Percentiles rank a stretch among this genome's conserved stretches.
Evolutionary conservation across 1,140 invertebrate genomes (phyloP).

Genomic region (Caenorhabditis elegans): WBcel235 BX284602.5:15192501-15193000

Average conservation of each 20-base stretch:
- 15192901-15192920: neutral
- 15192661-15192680: neutral
- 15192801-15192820: slow-evolving; percentile 11
- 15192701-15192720: neutral
- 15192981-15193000: too few species aligned
- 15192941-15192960: too few species aligned
- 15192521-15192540: too few species aligned
- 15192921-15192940: neutral
- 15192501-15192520: too few species aligned
- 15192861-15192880: neutral
- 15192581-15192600: too few species aligned
- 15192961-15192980: too few species aligned
- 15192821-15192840: neutral
- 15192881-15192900: neutral
- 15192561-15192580: too few species aligned
- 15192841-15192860: slow-evolving; percentile 20
- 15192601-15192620: too few species aligned
- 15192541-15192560: too few species aligned
- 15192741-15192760: neutral
- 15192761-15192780: slow-evolving; percentile 13
- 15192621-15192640: too few species aligned
- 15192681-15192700: slow-evolving; percentile 13
- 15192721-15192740: neutral
- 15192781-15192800: neutral
- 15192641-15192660: neutral